Base-by-base conservation (phyloP, 2,797 vertebrate genomes). In the Enteromius unitaeniatus region DNA sequence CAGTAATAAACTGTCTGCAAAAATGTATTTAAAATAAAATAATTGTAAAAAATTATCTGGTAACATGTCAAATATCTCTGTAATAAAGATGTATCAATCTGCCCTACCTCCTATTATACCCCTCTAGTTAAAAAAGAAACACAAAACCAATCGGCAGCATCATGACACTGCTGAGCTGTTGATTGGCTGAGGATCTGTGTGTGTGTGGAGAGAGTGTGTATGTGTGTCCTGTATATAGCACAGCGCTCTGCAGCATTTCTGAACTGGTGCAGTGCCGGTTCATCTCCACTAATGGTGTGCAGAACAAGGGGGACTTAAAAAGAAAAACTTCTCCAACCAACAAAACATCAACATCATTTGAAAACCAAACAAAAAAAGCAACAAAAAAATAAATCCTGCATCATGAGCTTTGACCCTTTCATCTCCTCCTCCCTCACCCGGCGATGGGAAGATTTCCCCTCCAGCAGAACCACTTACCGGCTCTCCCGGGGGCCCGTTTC, bases 281-380 rank as follows among this genome's bases (percentile, higher is more conserved):
- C 94, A 93, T 93, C 93, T 92, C 94, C 94, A 94, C 91, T 84
- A 89, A 94, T 94, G 94, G 95, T 95, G 94, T 95, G 95, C 93
- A 95, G 95, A 95, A 95, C 91, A 95, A 96, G 95, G 94, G 95
- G 95, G 95, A 95, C 94, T 92, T 94, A 89, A 92, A 93, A 69
- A 88, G 81, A 87, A 86, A 89, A 85, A 76, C 89, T 91, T 90
- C 82, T 87, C 86, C 90, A 92, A 90, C 83, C 55, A 55, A 93
- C 92, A 90, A 93, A 90, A 91, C 69, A 81, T 90, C 89, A 89
- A 62, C 92, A 91, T 91, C 87, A 90, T 84, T 88, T 62, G 80
- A 84, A 84, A 86, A 91, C 69, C 10, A 80, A 73, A 79, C 82
- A 89, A 90, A 90, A 90, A 90, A 91, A 90, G 90, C 90, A 87